Percentiles rank a stretch among this genome's conserved stretches.
phyloP scores from a whole-genome alignment of 2,797 vertebrate genomes.

The Apogon hyalosoma region DNA sequence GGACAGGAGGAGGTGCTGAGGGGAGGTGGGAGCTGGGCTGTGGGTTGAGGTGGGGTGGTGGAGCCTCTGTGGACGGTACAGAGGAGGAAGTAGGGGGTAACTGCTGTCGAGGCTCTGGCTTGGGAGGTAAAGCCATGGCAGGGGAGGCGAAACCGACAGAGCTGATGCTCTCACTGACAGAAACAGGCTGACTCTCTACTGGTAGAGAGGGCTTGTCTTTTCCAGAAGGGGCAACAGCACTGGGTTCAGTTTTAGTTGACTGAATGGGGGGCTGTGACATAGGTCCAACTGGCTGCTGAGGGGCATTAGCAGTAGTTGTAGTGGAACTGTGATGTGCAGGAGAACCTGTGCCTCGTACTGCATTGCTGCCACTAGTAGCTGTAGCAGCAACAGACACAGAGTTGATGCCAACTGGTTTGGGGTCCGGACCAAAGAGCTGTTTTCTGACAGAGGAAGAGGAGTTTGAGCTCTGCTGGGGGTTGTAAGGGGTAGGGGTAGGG shows the following conservation, averaged over 20 bases:
- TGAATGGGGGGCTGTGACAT: constrained; percentile 80
- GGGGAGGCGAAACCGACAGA: constrained; percentile 79
- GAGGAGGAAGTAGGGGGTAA: constrained; percentile 86
- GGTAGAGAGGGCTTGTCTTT: constrained; percentile 87
- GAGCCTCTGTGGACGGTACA: constrained; percentile 85
- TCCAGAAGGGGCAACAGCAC: constrained; percentile 76
- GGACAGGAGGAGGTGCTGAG: constrained; percentile 77
- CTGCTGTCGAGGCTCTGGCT: constrained; percentile 81
- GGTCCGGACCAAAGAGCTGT: constrained; percentile 92
- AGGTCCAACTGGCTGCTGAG: constrained; percentile 83
- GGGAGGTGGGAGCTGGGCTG: constrained; percentile 83
- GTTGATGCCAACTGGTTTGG: constrained; percentile 84
- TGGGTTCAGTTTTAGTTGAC: constrained; percentile 86
- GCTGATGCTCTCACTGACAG: constrained; percentile 79
- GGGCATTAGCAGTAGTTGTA: constrained; percentile 79
- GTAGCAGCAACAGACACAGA: constrained; percentile 81
- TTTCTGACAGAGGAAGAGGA: constrained; percentile 95
- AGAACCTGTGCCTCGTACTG: constrained; percentile 75
- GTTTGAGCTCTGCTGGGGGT: constrained; percentile 86
- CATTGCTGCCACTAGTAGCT: constrained; percentile 67
- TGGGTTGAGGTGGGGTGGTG: constrained; percentile 78
- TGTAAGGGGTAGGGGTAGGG: constrained; percentile 77
- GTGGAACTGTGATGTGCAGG: constrained; percentile 85
- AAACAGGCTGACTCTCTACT: constrained; percentile 68
- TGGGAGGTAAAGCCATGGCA: constrained; percentile 81